These are phyloP conservation scores for Sebastes melanostomus DNA, from an alignment of 2,797 vertebrate genomes.

Conservation along the genomic window DNA sequence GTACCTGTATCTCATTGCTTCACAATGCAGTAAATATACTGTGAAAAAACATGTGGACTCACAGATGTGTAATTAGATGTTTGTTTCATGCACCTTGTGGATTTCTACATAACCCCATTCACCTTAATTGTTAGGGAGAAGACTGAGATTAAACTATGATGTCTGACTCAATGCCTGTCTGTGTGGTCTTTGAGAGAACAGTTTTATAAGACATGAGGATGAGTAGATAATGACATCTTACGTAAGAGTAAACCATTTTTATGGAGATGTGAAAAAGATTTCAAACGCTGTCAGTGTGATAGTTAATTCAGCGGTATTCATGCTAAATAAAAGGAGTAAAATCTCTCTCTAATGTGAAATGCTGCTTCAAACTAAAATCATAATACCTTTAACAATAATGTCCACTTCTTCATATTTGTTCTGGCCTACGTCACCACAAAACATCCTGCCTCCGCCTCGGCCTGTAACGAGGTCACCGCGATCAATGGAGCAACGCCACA, in stretches of 20 bases:
- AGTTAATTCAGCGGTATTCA: neutral
- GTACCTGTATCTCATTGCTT: neutral
- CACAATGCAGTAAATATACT: neutral
- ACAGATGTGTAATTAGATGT: constrained; percentile 7
- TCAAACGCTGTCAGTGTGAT: neutral
- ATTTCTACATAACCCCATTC: neutral
- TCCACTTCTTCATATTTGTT: constrained; percentile 89
- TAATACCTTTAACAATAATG: constrained; percentile 80
- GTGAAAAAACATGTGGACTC: neutral
- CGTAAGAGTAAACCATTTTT: neutral
- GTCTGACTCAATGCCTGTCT: constrained; percentile 10
- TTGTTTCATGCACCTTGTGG: neutral
- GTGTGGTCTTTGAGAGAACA: neutral
- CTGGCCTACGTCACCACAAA: constrained; percentile 88
- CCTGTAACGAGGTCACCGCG: constrained; percentile 79
- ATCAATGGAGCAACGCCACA: constrained; percentile 89
- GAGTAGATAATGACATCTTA: neutral
- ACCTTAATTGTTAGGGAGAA: constrained; percentile 2
- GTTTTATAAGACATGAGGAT: neutral
- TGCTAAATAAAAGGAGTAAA: neutral
- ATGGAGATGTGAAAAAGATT: neutral
- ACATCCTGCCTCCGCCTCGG: constrained; percentile 78
- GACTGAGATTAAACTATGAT: neutral
- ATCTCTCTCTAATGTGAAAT: neutral
- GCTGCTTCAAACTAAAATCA: neutral